phyloP scores from a whole-genome alignment of 2,113 vertebrate species.

The Oreocharis arfaki region DNA sequence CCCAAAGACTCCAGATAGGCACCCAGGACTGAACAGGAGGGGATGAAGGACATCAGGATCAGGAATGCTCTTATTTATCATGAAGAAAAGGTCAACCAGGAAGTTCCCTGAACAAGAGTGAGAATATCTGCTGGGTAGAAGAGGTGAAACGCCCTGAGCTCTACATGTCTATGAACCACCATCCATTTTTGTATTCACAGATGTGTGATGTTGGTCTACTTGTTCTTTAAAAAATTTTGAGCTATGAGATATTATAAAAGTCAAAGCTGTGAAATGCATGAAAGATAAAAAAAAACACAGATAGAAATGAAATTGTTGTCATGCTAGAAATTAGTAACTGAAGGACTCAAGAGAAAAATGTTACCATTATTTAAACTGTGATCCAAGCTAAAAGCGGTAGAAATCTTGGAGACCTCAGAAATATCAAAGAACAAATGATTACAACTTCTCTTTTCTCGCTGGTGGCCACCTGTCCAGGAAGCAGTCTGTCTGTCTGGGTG shows the following conservation, averaged over 20 bases:
- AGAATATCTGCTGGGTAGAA: background rate
- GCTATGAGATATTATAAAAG: background rate
- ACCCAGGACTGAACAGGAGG: background rate
- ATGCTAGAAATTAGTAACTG: background rate
- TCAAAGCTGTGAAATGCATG: background rate
- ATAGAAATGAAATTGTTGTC: background rate
- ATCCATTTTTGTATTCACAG: background rate
- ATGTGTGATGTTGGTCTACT: background rate
- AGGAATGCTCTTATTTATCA: background rate
- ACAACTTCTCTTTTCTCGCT: background rate
- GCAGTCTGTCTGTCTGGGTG: background rate
- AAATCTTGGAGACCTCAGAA: background rate
- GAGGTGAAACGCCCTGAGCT: background rate
- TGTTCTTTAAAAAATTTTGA: background rate
- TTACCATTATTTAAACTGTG: background rate
- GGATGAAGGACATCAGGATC: background rate
- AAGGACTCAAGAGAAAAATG: background rate
- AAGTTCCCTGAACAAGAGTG: background rate
- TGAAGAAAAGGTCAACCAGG: background rate
- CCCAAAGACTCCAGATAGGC: background rate
- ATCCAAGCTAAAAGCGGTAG: background rate
- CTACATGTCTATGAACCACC: background rate
- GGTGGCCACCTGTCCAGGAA: background rate
- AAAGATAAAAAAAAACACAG: background rate
- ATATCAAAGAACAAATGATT: background rate